Evolutionary conservation across 2,113 vertebrate species (phyloP), one percentile per base, ranked within the genome.

Genomic region (Cercopithecus mona): DNA sequence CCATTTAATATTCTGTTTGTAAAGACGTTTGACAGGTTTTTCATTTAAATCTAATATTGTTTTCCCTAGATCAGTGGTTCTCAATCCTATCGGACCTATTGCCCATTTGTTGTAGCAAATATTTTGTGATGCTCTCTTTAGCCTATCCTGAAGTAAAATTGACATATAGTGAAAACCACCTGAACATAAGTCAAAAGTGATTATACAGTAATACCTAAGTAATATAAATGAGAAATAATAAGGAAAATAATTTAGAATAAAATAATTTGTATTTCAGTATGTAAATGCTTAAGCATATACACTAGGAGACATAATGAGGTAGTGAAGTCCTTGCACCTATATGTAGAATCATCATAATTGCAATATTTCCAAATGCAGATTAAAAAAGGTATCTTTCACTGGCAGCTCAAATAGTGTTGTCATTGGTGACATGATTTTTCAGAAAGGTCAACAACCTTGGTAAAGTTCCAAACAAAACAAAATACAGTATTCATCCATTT

Each of bases 161-260:
- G 59, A 64, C 30, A 25, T 59, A 38, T 30, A 64, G 25, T 79
- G 16, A 92, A 88, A 57, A 79, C 22, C 38, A 45, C 22, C 70
- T 88, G 50, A 83, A 45, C 7, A 25, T 82, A 81, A 94, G 32
- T 90, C 72, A 70, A 84, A 78, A 55, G 27, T 85, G 52, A 72
- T 70, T 84, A 50, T 50, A 50, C 14, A 10, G 45, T 68, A 83
- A 83, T 61, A 82, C 59, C 50, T 83, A 83, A 57, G 13, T 84
- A 59, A 86, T 81, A 50, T 64, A 75, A 90, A 35, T 92, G 40
- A 78, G n/a, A n/a, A 66, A 88, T 78, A 88, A 40, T 82, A 78
- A 88, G 68, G 52, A 80, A 78, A 72, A 48, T 61, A 84, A 83
- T 83, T 96, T 66, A 79, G 52, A 88, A 81, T 82, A 57, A 94